A percentile compares a stretch with the other conserved stretches of the same genome.
Evolutionary conservation across 2,888 invertebrate genomes (phyloP).

Genomic region (Gibbula magus): DNA sequence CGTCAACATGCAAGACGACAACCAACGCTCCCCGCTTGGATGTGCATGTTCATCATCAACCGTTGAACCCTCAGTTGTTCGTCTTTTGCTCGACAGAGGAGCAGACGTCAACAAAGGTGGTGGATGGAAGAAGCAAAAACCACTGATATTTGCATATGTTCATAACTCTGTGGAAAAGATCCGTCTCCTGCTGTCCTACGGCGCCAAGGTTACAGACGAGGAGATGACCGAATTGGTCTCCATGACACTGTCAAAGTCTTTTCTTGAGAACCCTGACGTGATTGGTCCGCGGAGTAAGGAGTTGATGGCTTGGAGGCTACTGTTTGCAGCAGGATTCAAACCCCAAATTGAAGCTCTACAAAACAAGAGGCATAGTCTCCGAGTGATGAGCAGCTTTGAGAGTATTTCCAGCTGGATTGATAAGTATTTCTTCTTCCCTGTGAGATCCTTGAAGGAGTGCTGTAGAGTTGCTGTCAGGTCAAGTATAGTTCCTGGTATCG

Average conservation of each 20-base stretch:
- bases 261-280: conserved; percentile 69
- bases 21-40: conserved; percentile 65
- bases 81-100: conserved; percentile 60
- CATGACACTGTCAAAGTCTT: conserved; percentile 64
- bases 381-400: conserved; percentile 67
- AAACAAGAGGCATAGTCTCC: conserved; percentile 59
- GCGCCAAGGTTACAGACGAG: conserved; percentile 63
- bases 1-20: conserved; percentile 68
- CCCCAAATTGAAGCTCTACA: conserved; percentile 55
- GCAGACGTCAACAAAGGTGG: conserved; percentile 67
- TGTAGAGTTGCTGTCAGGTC: conserved; percentile 60
- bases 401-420: conserved; percentile 65
- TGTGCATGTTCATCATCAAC: conserved; percentile 60
- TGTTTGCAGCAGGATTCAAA: conserved; percentile 63
- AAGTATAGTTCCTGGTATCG: conserved; percentile 50
- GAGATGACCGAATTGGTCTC: conserved; percentile 69
- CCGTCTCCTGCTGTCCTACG: conserved; percentile 63
- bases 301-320: conserved; percentile 61
- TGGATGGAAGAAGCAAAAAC: conserved; percentile 68
- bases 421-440: conserved; percentile 53
- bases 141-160: conserved; percentile 67
- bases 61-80: conserved; percentile 57
- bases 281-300: conserved; percentile 63
- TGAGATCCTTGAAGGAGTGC: conserved; percentile 57
- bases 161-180: conserved; percentile 69